Evolutionary conservation across 2,888 invertebrate genomes (phyloP).

Genomic region (Cyclophora punctaria): DNA sequence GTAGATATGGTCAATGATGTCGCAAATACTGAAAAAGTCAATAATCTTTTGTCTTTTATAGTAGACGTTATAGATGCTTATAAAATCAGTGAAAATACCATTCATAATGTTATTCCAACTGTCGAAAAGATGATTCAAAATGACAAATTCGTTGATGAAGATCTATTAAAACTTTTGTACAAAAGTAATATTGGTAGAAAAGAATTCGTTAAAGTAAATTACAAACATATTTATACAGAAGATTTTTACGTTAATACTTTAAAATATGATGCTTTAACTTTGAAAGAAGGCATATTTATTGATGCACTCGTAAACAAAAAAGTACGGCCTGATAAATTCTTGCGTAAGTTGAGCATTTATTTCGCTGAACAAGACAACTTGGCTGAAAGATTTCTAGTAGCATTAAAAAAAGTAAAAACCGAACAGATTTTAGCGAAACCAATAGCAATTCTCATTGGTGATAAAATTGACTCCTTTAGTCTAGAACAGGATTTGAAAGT

Average conservation of each 20-base stretch:
- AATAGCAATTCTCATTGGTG: constrained; percentile 12
- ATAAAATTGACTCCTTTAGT: constrained; percentile 13
- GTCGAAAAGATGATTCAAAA: constrained; percentile 22
- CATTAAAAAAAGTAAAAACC: constrained; percentile 4
- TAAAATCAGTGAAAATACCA: constrained; percentile 19
- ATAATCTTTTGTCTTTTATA: background rate
- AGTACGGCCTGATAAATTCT: constrained; percentile 20
- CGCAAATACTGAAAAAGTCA: constrained; percentile 3
- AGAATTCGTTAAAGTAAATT: constrained; percentile 31
- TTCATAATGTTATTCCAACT: constrained; percentile 18
- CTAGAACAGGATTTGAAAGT: constrained; percentile 14
- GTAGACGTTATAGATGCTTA: constrained; percentile 31
- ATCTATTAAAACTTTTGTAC: constrained; percentile 30
- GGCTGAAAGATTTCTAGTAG: constrained; percentile 19
- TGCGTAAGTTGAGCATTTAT: constrained; percentile 36
- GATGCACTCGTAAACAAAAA: constrained; percentile 12
- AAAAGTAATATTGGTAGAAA: constrained; percentile 32
- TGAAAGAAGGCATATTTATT: constrained; percentile 24
- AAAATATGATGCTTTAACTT: constrained; percentile 33
- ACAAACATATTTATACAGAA: constrained; percentile 31
- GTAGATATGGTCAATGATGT: constrained; percentile 13
- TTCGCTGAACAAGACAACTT: constrained; percentile 41
- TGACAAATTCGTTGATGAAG: constrained; percentile 14
- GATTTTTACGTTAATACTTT: constrained; percentile 42
- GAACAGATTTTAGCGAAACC: constrained; percentile 14